Base-by-base conservation (phyloP, 2,797 vertebrate species). In the Steatocranus sp. region DNA sequence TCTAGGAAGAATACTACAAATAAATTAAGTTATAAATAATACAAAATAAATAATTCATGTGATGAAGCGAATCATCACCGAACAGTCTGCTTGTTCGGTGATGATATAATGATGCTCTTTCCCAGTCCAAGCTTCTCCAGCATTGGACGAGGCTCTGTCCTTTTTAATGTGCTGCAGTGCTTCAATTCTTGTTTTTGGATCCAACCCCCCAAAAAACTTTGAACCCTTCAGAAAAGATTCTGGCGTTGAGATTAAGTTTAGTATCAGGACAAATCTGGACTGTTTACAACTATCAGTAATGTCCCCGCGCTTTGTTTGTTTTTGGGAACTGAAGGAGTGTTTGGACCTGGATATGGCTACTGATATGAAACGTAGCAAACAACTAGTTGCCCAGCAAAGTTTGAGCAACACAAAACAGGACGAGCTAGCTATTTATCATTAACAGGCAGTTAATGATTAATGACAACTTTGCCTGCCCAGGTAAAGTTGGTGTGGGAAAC, bases 1-100 rank as follows among this genome's bases (percentile, higher is more conserved):
- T 80, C 83, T 78, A 89, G 70, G 49, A 90, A 87, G 79, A 89
- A 93, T 36, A 78, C 36, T 23, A 77, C 46, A 87, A 91, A 92
- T 85, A 88, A 90, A 85, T 87, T 51, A 86, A 56, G 49, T 82
- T 76, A 90, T 83, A 92, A 90, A 89, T 90, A 89, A 89, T 89
- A 88, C 43, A 92, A 92, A 91, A 94, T 91, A 93, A 93, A 91
- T 87, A 91, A 90, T 34, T 87, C 49, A 38, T 23, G 7, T 23
- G 78, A 43, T 54, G 76, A 81, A 83, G 79, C 79, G n/a, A n/a
- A n/a, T n/a, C n/a, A n/a, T n/a, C n/a, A n/a, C n/a, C n/a, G n/a
- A n/a, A n/a, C 38, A 70, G 66, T 70, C 38, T 70, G 63, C 38
- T 68, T 68, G 63, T 41, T 68, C 1, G 0, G 20, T 68, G 20